phyloP scores from a whole-genome alignment of 2,888 invertebrate genomes.

The Mythimna vitellina region DNA sequence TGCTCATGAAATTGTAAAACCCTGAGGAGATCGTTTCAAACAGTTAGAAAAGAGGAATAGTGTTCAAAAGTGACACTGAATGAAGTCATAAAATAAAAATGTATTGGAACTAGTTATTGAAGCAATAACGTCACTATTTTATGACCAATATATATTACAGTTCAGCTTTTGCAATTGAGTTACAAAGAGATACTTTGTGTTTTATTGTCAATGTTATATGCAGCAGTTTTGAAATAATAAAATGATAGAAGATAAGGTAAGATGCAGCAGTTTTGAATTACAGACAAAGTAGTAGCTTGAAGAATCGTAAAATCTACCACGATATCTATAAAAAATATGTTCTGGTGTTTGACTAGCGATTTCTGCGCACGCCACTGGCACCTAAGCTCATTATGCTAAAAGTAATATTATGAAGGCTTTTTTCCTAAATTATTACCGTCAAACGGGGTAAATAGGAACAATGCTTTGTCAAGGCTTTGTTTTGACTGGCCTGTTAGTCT shows the following conservation, averaged over 20 bases:
- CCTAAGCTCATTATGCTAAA: no score
- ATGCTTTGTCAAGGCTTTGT: no score
- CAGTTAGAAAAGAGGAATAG: background rate
- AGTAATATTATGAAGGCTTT: no score
- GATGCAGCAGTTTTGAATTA: no score
- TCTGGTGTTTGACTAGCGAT: no score
- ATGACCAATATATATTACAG: constrained; percentile 38
- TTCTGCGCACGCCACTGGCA: no score
- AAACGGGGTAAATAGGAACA: no score
- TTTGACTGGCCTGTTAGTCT: no score
- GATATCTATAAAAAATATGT: background rate
- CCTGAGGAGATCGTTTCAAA: no score
- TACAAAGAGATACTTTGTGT: constrained; percentile 39
- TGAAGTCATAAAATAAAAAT: constrained; percentile 39
- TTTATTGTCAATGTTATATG: constrained; percentile 7
- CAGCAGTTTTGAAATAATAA: no score
- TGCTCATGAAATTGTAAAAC: no score
- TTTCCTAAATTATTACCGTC: no score
- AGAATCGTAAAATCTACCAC: background rate
- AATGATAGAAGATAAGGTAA: background rate
- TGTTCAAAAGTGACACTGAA: constrained; percentile 22
- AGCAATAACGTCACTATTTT: constrained; percentile 42
- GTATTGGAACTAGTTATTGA: constrained; percentile 31
- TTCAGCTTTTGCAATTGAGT: constrained; percentile 42
- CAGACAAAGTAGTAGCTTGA: background rate